Conservation (phyloP, 2,113 vertebrate species). For the Myocastor coypus region DNA sequence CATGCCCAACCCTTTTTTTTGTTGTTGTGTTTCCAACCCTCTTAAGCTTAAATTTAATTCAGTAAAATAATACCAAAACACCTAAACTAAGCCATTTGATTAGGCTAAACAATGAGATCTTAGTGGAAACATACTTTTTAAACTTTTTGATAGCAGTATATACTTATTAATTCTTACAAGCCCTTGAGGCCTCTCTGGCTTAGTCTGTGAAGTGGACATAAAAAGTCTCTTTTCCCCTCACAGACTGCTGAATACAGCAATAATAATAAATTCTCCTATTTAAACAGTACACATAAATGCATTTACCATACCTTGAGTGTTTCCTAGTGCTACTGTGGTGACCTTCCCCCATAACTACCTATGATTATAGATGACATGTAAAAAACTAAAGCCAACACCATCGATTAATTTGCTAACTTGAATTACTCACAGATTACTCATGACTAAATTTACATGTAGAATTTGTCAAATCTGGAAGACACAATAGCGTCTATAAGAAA, state of each 20-base stretch:
- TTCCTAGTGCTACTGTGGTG: background rate
- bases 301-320: slow-evolving; percentile 18
- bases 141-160: slow-evolving; percentile 33
- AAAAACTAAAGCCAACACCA: slow-evolving; percentile 57
- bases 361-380: background rate
- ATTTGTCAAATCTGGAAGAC: slow-evolving; percentile 8
- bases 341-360: background rate
- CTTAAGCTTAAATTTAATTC: background rate
- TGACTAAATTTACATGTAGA: background rate
- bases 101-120: slow-evolving; percentile 13
- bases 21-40: no score
- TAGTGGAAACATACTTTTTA: slow-evolving; percentile 11
- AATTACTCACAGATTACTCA: background rate
- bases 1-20: no score
- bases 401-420: slow-evolving; percentile 9
- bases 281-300: slow-evolving; percentile 27
- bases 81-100: background rate
- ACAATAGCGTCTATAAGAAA: background rate
- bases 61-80: slow-evolving; percentile 51
- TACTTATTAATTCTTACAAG: background rate
- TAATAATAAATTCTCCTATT: slow-evolving; percentile 32
- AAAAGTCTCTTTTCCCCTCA: background rate
- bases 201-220: background rate
- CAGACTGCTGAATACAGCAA: background rate
- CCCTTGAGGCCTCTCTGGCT: background rate